phyloP scores from a whole-genome alignment of 2,797 vertebrate genomes.

The Gymnoscopelus microlampas region DNA sequence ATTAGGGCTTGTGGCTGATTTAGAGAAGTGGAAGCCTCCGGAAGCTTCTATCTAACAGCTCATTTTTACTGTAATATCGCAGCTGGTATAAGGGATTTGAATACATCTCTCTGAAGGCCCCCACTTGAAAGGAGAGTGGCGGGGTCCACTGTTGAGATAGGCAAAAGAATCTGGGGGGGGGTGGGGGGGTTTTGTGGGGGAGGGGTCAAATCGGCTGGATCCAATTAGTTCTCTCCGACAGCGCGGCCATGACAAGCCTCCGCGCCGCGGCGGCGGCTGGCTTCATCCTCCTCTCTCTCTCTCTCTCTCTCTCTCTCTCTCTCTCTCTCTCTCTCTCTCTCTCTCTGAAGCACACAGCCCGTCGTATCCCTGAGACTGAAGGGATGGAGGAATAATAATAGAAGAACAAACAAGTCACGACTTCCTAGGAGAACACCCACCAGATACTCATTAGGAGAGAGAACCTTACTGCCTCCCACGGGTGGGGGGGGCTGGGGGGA shows the following conservation, averaged over 20 bases:
- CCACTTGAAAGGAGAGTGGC: conserved; percentile 1
- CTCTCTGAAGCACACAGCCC: conserved; percentile 32
- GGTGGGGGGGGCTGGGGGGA: conserved; percentile 8
- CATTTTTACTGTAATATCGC: conserved; percentile 41
- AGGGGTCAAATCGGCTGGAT: conserved; percentile 74
- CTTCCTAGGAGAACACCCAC: conserved; percentile 72
- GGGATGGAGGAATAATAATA: conserved; percentile 68
- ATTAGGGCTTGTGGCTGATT: conserved; percentile 11
- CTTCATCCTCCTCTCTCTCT: conserved; percentile 24
- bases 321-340: neutral
- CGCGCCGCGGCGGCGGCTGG: too few relatives aligned
- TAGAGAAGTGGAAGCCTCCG: conserved; percentile 14
- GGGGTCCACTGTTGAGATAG: conserved; percentile 60
- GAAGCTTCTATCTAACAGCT: conserved; percentile 41
- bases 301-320: conserved; percentile 22
- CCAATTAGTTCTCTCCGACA: conserved; percentile 76
- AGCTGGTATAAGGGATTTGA: conserved; percentile 51
- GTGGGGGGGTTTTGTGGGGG: too few relatives aligned
- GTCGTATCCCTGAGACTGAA: neutral
- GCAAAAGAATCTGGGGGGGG: conserved; percentile 41
- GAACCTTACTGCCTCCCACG: conserved; percentile 27
- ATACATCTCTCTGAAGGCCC: conserved; percentile 46
- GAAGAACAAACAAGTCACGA: conserved; percentile 82
- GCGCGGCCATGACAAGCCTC: conserved; percentile 54
- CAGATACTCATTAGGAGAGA: conserved; percentile 76